Percentiles rank a stretch among this genome's conserved stretches.
Evolutionary conservation across 2,888 invertebrate species (phyloP).

Genomic region (Dolichopus griseipennis): DNA sequence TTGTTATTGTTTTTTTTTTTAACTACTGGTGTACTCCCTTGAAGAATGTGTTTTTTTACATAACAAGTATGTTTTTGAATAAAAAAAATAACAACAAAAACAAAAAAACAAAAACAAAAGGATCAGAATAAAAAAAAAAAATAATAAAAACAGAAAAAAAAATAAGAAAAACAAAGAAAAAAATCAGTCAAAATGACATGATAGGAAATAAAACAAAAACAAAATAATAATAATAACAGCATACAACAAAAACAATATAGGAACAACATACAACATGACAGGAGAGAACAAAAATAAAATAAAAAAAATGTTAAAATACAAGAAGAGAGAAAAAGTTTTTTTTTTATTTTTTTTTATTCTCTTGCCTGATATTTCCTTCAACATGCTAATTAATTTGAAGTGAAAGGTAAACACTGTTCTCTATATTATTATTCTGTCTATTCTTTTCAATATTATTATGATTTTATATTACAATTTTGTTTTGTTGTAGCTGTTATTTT

Average conservation of each 20-base stretch:
- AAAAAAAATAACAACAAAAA: too few species aligned
- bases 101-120: too few species aligned
- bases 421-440: neutral
- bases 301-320: neutral
- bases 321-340: neutral
- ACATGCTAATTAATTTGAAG: slow-evolving; percentile 6
- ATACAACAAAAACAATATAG: too few species aligned
- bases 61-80: too few species aligned
- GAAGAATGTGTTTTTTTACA: too few species aligned
- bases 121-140: too few species aligned
- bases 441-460: neutral
- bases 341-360: neutral
- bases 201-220: too few species aligned
- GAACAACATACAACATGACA: neutral
- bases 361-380: neutral
- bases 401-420: neutral
- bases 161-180: too few species aligned
- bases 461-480: neutral
- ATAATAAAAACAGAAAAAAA: too few species aligned
- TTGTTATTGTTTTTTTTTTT: neutral
- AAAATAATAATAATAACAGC: too few species aligned
- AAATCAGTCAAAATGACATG: too few species aligned
- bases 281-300: neutral
- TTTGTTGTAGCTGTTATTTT: neutral
- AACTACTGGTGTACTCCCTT: too few species aligned